phyloP scores from a whole-genome alignment of 2,888 invertebrate genomes.

The Priapulus caudatus region DNA sequence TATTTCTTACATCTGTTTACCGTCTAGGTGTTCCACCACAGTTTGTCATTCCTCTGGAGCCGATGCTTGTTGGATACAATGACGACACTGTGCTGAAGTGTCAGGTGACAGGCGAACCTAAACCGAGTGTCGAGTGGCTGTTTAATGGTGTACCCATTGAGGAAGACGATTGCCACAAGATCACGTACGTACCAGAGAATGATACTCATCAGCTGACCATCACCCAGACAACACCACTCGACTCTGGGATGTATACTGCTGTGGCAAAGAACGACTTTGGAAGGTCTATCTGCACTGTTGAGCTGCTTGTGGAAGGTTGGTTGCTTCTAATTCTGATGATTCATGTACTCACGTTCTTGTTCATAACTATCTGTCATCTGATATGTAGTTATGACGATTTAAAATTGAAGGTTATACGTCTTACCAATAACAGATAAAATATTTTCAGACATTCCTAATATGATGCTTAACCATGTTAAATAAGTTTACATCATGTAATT shows the following conservation, averaged over 20 bases:
- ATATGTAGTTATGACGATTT: too few relatives aligned
- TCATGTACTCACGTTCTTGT: too few relatives aligned
- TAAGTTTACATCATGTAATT: too few relatives aligned
- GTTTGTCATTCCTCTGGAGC: slow-evolving; percentile 14
- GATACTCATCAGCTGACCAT: neutral
- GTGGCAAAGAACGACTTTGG: neutral
- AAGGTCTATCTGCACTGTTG: slow-evolving; percentile 15
- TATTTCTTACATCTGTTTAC: too few relatives aligned
- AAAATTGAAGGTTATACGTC: too few relatives aligned
- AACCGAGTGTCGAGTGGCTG: slow-evolving; percentile 6
- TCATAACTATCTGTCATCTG: too few relatives aligned
- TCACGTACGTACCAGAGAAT: neutral
- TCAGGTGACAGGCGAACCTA: slow-evolving; percentile 12
- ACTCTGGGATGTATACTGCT: neutral
- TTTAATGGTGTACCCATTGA: neutral
- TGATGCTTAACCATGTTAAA: too few relatives aligned
- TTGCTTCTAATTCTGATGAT: too few relatives aligned
- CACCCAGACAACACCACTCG: neutral
- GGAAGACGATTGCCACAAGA: neutral
- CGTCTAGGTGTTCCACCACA: slow-evolving; percentile 13
- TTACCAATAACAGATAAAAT: too few relatives aligned
- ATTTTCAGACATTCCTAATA: too few relatives aligned
- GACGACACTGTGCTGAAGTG: slow-evolving; percentile 12
- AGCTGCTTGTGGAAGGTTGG: slow-evolving; percentile 25
- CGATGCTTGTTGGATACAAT: slow-evolving; percentile 8